Conservation (phyloP, 2,797 vertebrate species). For the Echeneis naucrates region DNA sequence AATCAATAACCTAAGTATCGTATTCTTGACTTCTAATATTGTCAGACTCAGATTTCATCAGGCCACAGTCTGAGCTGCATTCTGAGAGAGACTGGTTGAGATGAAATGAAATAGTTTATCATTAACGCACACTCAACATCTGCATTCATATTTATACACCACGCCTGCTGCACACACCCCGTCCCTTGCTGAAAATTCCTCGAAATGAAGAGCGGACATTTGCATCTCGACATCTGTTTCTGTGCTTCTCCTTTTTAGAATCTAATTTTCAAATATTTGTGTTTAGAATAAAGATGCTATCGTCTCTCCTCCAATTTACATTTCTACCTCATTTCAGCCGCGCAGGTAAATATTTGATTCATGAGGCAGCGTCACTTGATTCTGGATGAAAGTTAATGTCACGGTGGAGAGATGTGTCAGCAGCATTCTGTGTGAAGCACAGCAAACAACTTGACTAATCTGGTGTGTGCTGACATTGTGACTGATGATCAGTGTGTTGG, state of each 20-base stretch:
- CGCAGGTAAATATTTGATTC: slow-evolving; percentile 69
- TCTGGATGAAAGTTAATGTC: slow-evolving; percentile 68
- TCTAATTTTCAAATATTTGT: slow-evolving; percentile 58
- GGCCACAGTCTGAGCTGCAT: slow-evolving; percentile 57
- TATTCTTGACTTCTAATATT: slow-evolving; percentile 72
- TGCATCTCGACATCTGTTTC: slow-evolving; percentile 44
- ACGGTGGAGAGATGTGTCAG: slow-evolving; percentile 68
- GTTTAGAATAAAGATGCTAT: slow-evolving; percentile 49
- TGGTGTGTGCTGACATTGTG: slow-evolving; percentile 75
- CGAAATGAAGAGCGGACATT: slow-evolving; percentile 25
- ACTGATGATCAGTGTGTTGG: slow-evolving; percentile 75
- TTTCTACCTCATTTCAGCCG: slow-evolving; percentile 50
- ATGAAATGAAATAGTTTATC: slow-evolving; percentile 69
- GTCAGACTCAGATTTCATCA: slow-evolving; percentile 65
- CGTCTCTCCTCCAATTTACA: slow-evolving; percentile 41
- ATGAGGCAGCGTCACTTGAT: slow-evolving; percentile 53
- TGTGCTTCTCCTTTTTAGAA: slow-evolving; percentile 43
- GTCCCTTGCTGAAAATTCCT: slow-evolving; percentile 16
- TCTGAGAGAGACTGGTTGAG: slow-evolving; percentile 58
- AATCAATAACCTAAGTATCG: slow-evolving; percentile 77
- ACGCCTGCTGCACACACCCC: slow-evolving; percentile 47
- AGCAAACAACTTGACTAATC: slow-evolving; percentile 78
- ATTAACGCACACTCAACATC: slow-evolving; percentile 67
- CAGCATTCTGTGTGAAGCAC: slow-evolving; percentile 67
- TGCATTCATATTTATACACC: slow-evolving; percentile 58